Evolutionary conservation across 2,113 vertebrate species (phyloP), one percentile per base, ranked within the genome.

Genomic region (Corydoras sp.): DNA sequence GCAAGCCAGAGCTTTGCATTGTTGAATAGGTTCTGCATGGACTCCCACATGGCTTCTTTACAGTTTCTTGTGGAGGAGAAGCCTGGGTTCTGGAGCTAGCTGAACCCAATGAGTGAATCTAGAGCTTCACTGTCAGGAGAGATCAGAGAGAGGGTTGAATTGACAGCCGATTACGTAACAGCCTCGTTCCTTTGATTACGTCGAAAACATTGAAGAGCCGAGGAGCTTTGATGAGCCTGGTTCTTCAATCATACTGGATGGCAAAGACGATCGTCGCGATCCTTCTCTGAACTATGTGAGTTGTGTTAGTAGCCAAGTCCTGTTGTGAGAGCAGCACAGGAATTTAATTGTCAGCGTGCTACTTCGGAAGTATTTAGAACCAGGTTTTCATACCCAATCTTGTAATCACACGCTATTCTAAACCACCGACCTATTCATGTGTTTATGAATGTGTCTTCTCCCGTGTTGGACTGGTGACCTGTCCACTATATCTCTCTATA

Each of bases 291-390:
- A 69, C 18, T 65, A 75, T 58, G 58, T 49, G 50, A 75, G 72
- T 49, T 55, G 70, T 59, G 56, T 70, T 72, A 66, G 24, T 30
- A 55, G 62, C 59, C 53, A 71, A 74, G 78, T 78, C 75, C 76
- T 71, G 70, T 73, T 76, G 77, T 75, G 53, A 69, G 73, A 32
- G 78, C 81, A 74, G 81, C 81, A 78, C 76, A 76, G 78, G 81
- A 80, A 80, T 79, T 72, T 80, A 68, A 74, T 78, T 76, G 77
- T 60, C 71, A 72, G 76, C 77, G 72, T 69, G 79, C 79, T 78
- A 80, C 79, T 83, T 79, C 74, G 76, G 82, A 83, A 83, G 82
- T 83, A 83, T 24, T 1, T 1, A 24, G 18, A 24, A 24, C 1
- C 18, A 24, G 18, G 18, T 24, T 24, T 24, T 2, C 18, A 24